phyloP scores from a whole-genome alignment of 2,888 invertebrate species.

The Agriopis aurantiaria region DNA sequence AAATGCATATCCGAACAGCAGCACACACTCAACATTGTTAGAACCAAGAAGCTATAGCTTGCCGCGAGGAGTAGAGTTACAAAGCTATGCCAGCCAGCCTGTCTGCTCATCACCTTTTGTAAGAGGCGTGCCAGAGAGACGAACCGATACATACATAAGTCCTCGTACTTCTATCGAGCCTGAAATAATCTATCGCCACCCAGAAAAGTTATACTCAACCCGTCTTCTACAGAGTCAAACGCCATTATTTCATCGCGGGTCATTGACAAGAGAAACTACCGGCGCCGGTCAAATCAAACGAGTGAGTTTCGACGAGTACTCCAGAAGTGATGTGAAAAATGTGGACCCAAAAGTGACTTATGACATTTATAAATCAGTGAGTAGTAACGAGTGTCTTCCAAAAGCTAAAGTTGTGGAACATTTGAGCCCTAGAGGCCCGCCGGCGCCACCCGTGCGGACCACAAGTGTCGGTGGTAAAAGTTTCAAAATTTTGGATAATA shows the following conservation, averaged over 20 bases:
- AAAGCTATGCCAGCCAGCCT: constrained; percentile 58
- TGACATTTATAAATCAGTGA: constrained; percentile 46
- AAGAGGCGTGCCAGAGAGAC: constrained; percentile 70
- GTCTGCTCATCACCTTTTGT: constrained; percentile 62
- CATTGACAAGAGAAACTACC: constrained; percentile 52
- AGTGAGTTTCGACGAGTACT: constrained; percentile 68
- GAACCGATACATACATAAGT: constrained; percentile 71
- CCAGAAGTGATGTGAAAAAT: constrained; percentile 43
- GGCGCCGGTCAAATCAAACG: constrained; percentile 60
- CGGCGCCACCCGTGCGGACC: constrained; percentile 72
- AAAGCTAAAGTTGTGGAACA: constrained; percentile 50
- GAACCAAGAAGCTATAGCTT: constrained; percentile 69
- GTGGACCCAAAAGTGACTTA: constrained; percentile 47
- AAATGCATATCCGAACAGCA: constrained; percentile 57
- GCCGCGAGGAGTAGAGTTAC: constrained; percentile 64
- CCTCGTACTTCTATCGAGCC: constrained; percentile 55
- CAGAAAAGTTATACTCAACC: constrained; percentile 58
- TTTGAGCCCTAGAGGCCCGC: constrained; percentile 55
- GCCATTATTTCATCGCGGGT: constrained; percentile 60
- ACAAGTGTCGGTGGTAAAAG: constrained; percentile 67
- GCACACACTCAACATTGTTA: constrained; percentile 57
- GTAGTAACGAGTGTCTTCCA: constrained; percentile 41
- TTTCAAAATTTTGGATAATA: constrained; percentile 54
- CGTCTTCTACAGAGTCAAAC: constrained; percentile 50
- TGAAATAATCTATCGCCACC: constrained; percentile 68